A percentile compares a stretch with the other conserved stretches of the same genome.
Conservation (phyloP, 53 echinoderm and acorn worm species). For the Holothuria scabra region DNA sequence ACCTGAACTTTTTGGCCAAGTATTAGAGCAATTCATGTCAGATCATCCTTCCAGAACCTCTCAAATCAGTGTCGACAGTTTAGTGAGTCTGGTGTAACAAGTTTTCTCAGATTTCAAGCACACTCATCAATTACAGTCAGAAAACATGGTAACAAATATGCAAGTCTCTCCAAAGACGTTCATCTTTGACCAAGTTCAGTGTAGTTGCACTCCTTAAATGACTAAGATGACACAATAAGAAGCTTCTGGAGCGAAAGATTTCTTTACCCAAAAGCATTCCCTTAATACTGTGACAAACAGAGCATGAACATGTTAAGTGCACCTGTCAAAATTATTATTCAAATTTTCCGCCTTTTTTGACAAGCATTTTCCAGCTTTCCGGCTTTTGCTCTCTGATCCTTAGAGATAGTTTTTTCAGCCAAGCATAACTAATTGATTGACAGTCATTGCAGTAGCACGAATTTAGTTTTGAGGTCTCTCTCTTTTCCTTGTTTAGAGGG, state of each 20-base stretch:
- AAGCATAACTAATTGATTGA: conserved; percentile 43
- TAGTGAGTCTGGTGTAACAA: too few relatives aligned
- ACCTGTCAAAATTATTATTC: conserved; percentile 61
- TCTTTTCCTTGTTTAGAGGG: conserved; percentile 8
- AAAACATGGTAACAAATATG: too few relatives aligned
- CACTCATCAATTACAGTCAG: too few relatives aligned
- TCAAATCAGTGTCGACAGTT: too few relatives aligned
- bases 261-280: conserved; percentile 32
- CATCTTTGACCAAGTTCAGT: too few relatives aligned
- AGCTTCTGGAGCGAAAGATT: conserved; percentile 46
- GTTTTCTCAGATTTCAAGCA: too few relatives aligned
- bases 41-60: too few relatives aligned
- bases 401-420: conserved; percentile 29
- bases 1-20: too few relatives aligned
- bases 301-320: conserved; percentile 55
- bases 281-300: conserved; percentile 35
- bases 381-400: conserved; percentile 38
- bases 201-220: too few relatives aligned
- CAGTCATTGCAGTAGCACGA: conserved; percentile 13
- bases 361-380: conserved; percentile 49
- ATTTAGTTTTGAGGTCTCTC: neutral
- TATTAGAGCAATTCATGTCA: too few relatives aligned
- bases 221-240: conserved; percentile 11
- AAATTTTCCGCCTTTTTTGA: conserved; percentile 55
- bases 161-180: too few relatives aligned